Percentiles rank a stretch among this genome's conserved stretches.
These are phyloP conservation scores for Pomacea canaliculata DNA, from an alignment of 2,888 invertebrate genomes.

Conservation along the genomic window DNA sequence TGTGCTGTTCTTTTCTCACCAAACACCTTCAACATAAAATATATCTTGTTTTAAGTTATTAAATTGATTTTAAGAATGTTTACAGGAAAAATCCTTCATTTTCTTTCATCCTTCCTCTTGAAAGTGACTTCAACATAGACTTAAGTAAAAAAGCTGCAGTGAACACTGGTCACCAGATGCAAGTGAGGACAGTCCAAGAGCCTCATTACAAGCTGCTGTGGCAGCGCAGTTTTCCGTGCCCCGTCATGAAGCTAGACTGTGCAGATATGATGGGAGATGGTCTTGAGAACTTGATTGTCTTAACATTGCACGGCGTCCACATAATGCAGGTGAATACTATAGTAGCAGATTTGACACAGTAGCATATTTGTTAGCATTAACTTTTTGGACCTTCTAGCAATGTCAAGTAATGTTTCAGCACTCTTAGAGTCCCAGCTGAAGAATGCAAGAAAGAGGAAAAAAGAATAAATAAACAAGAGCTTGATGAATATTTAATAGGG, in stretches of 20 bases:
- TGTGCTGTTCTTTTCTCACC: no score
- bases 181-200: slow-evolving; percentile 9
- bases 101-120: no score
- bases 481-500: no score
- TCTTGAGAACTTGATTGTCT: slow-evolving; percentile 77
- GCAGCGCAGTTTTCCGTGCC: slow-evolving; percentile 75
- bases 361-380: background rate
- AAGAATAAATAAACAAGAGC: no score
- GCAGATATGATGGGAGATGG: slow-evolving; percentile 79
- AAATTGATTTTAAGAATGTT: no score
- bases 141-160: no score
- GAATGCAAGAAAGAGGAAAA: no score
- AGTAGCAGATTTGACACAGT: background rate
- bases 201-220: slow-evolving; percentile 65
- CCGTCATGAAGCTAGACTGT: slow-evolving; percentile 76
- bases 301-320: slow-evolving; percentile 78
- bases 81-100: no score
- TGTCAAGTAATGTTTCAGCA: background rate
- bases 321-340: slow-evolving; percentile 73
- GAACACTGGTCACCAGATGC: background rate
- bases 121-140: no score
- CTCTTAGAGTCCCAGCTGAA: background rate
- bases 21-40: no score
- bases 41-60: no score
- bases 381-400: background rate